A percentile compares a stretch with the other conserved stretches of the same genome.
Conservation (phyloP, 2,113 vertebrate species). For the Phodopus roborovskii region DNA sequence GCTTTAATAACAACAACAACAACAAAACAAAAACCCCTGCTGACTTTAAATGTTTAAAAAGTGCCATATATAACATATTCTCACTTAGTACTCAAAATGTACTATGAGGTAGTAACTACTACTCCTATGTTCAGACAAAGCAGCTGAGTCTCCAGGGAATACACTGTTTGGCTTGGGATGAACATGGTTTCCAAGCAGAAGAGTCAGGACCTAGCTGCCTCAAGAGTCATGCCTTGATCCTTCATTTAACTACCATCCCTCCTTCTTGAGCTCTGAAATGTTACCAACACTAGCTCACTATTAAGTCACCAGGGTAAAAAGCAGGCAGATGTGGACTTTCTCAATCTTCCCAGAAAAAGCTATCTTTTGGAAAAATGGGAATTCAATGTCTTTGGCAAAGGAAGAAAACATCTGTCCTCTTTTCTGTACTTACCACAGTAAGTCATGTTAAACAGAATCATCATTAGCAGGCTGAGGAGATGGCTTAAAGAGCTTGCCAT, state of each 20-base stretch:
- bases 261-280: not conserved
- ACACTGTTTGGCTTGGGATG: not conserved
- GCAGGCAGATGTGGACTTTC: not conserved
- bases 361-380: conserved; percentile 31
- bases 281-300: not conserved
- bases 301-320: not conserved
- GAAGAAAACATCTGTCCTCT: not conserved
- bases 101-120: not conserved
- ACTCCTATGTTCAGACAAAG: not conserved
- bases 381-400: not conserved
- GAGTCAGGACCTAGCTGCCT: not conserved
- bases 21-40: not conserved
- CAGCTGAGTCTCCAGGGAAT: not conserved
- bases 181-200: not conserved
- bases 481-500: not conserved
- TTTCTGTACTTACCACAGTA: not conserved
- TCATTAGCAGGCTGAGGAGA: not conserved
- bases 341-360: not conserved
- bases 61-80: not conserved
- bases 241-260: not conserved
- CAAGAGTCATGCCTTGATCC: not conserved
- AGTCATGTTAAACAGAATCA: not conserved
- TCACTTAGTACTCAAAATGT: not conserved
- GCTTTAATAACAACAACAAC: not conserved
- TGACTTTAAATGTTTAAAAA: not conserved